Evolutionary conservation across 1,140 invertebrate species (phyloP), one percentile per base, ranked within the genome.

Genomic region (Zophobas atratus): DNA sequence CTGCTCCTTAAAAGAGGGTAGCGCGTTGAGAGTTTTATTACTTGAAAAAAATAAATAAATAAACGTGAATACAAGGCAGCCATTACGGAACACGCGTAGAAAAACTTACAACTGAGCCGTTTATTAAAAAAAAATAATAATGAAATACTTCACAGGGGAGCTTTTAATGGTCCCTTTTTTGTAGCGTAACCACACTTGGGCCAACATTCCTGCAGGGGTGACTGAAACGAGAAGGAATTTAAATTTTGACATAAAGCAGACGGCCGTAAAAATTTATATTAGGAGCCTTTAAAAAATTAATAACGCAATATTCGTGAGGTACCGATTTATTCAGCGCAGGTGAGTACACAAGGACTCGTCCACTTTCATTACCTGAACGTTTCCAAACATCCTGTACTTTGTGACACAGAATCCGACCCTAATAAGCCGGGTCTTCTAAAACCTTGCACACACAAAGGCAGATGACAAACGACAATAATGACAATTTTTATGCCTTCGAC

Each of bases 381-480:
- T 80, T 74, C 77, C 79, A 82, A 82, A 82, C 81, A 82, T 82
- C 81, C 81, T 82, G 81, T 71, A 80, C 79, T 82, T 82, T 82
- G 79, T 82, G 81, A 70, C 73, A 71, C 76, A 81, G 74, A 74
- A 79, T 71, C 79, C 77, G 79, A 79, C 81, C 81, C 77, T 82
- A 82, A 82, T 82, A 82, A 82, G 79, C 81, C 76, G 67, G 77
- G 43, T 70, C 77, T 80, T 80, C 77, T 70, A 78, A 81, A 76
- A 63, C 56, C 76, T 79, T 75, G 57, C 55, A 67, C 70, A 76
- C 74, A 81, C 77, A 80, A 81, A 81, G 72, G 74, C 79, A 81
- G 79, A 80, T 80, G 79, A 80, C 77, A 76, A 78, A 80, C 77
- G 81, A 81, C 79, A 81, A 80, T 79, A 80, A 80, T 79, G 79